phyloP scores from a whole-genome alignment of 2,888 invertebrate species.

The Barypeithes pellucidus region DNA sequence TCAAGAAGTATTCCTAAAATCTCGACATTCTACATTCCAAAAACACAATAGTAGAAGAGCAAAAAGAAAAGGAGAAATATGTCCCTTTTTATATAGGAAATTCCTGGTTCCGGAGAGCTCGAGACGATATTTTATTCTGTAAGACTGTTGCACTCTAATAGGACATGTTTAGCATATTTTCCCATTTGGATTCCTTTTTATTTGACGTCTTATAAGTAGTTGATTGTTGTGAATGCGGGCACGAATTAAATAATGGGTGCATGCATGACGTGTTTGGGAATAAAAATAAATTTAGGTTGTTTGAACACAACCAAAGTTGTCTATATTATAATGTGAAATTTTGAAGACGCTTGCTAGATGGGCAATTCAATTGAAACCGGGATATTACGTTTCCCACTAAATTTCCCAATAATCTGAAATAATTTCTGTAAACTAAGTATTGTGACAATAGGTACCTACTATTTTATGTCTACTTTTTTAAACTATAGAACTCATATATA shows the following conservation, averaged over 20 bases:
- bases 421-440: no score
- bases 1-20: constrained; percentile 39
- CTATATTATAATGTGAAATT: no score
- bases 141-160: constrained; percentile 52
- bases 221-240: constrained; percentile 8
- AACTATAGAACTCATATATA: no score
- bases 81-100: constrained; percentile 47
- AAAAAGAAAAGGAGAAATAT: constrained; percentile 47
- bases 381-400: no score
- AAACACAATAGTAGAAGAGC: constrained; percentile 40
- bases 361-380: no score
- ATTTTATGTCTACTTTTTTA: no score
- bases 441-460: no score
- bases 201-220: constrained; percentile 22
- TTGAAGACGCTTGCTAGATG: no score
- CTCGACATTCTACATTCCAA: constrained; percentile 36
- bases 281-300: background rate
- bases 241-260: background rate
- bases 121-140: constrained; percentile 48
- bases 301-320: background rate
- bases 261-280: background rate
- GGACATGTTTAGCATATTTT: constrained; percentile 53
- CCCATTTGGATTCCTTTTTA: constrained; percentile 24
- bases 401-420: no score
- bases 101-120: constrained; percentile 43